Base-by-base conservation (phyloP, 2,888 invertebrate genomes). In the Augochlorella aurata region DNA sequence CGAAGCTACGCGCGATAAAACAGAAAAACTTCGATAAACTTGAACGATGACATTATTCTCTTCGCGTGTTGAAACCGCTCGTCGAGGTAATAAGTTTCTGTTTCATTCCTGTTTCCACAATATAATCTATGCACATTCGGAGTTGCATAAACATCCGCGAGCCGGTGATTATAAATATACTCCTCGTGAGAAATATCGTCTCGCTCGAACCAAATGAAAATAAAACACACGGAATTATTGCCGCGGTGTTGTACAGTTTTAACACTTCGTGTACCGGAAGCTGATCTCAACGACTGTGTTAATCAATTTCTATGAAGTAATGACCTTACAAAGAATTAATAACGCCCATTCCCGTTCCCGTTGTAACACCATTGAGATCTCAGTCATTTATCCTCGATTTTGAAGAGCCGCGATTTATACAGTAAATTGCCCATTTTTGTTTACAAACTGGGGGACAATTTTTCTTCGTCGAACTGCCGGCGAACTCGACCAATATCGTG, bases 71-170 rank as follows among this genome's bases (percentile, higher is more conserved):
- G 24, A 29, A 61, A 16, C 29, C 18, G 3, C 0, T 29, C 61
- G 18, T 61, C 29, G 29, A 61, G 7, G 24, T 8, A 18, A 16
- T 61, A 61, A 16, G 29, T 61, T 29, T 29, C 8, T 29, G 24
- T 61, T 58, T 58, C 24, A 58, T 58, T 61, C 61, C 18, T 16
- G 61, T 3, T 8, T 61, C 16, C 24, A 29, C 8, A 61, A 29
- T 29, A 16, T 61, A 61, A 29, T 61, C 61, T 61, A 29, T 29
- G 16, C 61, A 61, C 29, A 29, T 29, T 29, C 16, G 29, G 14
- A 29, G 29, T 61, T 61, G 61, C 61, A 61, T 61, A 61, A 61
- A 61, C 61, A 29, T 61, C 61, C 29, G 61, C 61, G 14, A 61
- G 16, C 61, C 16, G 61, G 16, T 18, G 61, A 18, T 61, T 29